A percentile compares a stretch with the other conserved stretches of the same genome.
phyloP scores from a whole-genome alignment of 1,140 invertebrate species.

The Eufriesea mexicana region DNA sequence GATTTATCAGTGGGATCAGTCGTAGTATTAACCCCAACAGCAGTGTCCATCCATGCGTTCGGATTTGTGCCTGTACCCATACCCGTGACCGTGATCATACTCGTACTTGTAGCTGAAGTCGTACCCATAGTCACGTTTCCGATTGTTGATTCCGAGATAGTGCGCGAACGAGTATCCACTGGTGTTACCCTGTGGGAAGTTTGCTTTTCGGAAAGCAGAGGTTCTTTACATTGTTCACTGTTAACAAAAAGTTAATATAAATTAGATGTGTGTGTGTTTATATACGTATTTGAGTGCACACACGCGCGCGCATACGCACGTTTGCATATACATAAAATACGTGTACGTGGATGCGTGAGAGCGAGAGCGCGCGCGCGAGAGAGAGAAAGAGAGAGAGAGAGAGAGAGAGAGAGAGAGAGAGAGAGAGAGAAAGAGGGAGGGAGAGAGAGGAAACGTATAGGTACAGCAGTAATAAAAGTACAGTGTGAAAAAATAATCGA shows the following conservation, averaged over 20 bases:
- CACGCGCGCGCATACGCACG: not conserved
- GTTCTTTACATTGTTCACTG: constrained; percentile 81
- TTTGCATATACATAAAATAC: no score
- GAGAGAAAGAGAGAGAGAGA: no score
- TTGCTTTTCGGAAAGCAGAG: constrained; percentile 75
- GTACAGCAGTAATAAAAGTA: not conserved
- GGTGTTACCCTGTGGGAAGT: constrained; percentile 79
- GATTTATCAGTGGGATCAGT: constrained; percentile 13
- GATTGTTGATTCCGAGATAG: constrained; percentile 71
- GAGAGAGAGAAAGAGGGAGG: no score
- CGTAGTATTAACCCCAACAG: constrained; percentile 27
- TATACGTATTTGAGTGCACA: not conserved
- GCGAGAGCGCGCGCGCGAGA: no score
- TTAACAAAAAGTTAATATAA: constrained; percentile 9
- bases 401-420: no score
- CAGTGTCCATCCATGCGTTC: constrained; percentile 50
- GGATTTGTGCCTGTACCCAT: constrained; percentile 42
- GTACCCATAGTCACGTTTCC: constrained; percentile 33
- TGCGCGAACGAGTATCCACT: constrained; percentile 75
- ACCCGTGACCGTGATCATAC: not conserved
- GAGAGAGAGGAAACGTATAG: no score
- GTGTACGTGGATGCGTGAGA: no score
- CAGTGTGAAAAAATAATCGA: not conserved
- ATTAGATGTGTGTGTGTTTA: no score
- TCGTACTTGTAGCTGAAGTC: constrained; percentile 43